Evolutionary conservation across 2,797 vertebrate genomes (phyloP).

Genomic region (Mycteria americana): DNA sequence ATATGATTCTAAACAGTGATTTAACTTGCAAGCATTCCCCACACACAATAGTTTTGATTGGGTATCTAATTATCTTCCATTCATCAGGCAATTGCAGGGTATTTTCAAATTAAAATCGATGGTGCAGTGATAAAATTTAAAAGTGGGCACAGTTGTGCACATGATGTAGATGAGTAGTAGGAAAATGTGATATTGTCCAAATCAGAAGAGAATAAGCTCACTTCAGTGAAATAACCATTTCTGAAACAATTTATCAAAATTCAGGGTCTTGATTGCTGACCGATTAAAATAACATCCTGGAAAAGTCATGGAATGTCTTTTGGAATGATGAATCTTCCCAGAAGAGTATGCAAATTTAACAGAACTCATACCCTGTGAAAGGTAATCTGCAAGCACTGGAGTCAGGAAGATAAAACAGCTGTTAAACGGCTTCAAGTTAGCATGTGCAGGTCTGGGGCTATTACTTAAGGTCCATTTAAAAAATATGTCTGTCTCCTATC

Average conservation of each 20-base stretch:
- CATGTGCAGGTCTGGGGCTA: not conserved
- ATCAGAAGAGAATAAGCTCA: not conserved
- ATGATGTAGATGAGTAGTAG: not conserved
- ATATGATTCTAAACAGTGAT: not conserved
- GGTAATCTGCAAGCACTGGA: not conserved
- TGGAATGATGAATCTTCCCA: not conserved
- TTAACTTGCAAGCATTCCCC: not conserved
- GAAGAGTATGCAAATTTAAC: not conserved
- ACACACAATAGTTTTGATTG: not conserved
- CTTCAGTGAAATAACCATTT: not conserved
- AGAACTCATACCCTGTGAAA: not conserved
- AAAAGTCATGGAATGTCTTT: not conserved
- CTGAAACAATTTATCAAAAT: not conserved
- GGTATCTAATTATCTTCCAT: not conserved
- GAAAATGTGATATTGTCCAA: not conserved
- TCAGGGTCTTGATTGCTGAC: not conserved
- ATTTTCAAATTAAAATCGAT: constrained; percentile 11
- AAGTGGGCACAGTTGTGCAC: not conserved
- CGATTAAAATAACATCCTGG: not conserved
- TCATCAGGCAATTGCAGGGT: not conserved
- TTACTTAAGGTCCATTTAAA: not conserved
- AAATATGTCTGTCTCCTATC: not conserved
- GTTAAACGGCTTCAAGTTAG: not conserved
- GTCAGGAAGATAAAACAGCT: not conserved
- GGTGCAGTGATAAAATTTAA: not conserved